Base-by-base conservation (phyloP, 2,113 vertebrate genomes). In the Zootoca vivipara region DNA sequence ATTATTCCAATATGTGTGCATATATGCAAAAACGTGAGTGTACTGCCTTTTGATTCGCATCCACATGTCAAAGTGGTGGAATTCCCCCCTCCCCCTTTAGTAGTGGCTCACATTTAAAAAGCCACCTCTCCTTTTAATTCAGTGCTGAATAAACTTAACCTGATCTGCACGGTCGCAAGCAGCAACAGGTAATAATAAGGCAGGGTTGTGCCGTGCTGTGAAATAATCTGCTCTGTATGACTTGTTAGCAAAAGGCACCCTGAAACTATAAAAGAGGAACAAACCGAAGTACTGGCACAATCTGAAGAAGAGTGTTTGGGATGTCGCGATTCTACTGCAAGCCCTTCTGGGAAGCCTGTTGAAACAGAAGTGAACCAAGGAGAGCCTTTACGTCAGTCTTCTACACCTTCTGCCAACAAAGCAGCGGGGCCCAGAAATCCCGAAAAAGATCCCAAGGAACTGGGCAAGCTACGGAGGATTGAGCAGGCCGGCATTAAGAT, bases 401-500 rank as follows among this genome's bases (percentile, higher is more conserved):
- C 91, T 95, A 89, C 82, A 91, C 92, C 93, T 93, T 95, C 64
- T 40, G n/a, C 90, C 74, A 89, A 46, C 67, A 93, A 67, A 92
- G 64, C 87, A 79, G 73, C 90, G 13, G 42, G 35, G 24, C 91
- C 93, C 77, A 78, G 86, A 90, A 82, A 94, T 40, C 96, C 96
- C 81, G 95, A 95, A 33, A 96, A 95, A 87, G 95, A 95, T 58
- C 94, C 96, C 42, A 90, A 96, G 86, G 97, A 98, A 89, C 94
- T 96, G 70, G 97, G 78, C 87, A 98, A 96, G 93, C 94, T 98
- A 92, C 96, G 96, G 93, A 97, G 93, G 95, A 95, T 98, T 1
- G 94, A 98, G 94, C 97, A 98, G 95, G 98, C 98, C 42, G 98
- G 98, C 62, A 98, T 99, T 93, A 98, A 97, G 94, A 97, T 99